Percentiles rank a stretch among this genome's conserved stretches.
These are phyloP conservation scores for Poeciliopsis prolifica DNA, from an alignment of 2,113 vertebrate genomes.

Conservation along the genomic window DNA sequence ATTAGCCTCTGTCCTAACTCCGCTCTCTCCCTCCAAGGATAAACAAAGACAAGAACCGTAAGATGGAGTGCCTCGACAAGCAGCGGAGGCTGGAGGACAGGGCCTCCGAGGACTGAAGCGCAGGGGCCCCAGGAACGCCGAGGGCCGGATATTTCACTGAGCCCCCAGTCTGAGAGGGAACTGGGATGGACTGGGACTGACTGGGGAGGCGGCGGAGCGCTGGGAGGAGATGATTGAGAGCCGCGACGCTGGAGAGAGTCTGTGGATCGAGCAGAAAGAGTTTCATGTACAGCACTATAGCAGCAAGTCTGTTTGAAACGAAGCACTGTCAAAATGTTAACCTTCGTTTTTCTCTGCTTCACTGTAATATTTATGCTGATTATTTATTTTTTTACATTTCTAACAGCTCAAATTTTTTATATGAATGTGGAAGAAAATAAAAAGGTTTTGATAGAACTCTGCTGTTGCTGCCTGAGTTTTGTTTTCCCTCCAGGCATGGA, in stretches of 20 bases:
- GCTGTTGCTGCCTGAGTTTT: constrained; percentile 4
- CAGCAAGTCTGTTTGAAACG: constrained; percentile 52
- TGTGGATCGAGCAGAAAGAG: not conserved
- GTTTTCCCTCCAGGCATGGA: not conserved
- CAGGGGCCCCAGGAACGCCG: constrained; percentile 11
- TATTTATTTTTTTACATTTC: constrained; percentile 54
- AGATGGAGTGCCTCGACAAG: constrained; percentile 62
- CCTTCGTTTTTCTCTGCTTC: constrained; percentile 31
- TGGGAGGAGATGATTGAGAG: constrained; percentile 17
- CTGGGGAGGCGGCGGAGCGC: not conserved
- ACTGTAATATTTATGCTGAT: constrained; percentile 54
- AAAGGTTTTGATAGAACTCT: constrained; percentile 51
- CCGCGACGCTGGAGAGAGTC: not conserved
- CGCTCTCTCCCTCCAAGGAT: constrained; percentile 55
- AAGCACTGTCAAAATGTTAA: constrained; percentile 35
- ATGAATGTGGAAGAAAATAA: constrained; percentile 49
- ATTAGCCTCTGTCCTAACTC: constrained; percentile 52
- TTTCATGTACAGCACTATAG: constrained; percentile 20
- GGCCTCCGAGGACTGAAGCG: constrained; percentile 2
- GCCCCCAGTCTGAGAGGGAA: constrained; percentile 21
- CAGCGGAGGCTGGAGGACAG: constrained; percentile 26
- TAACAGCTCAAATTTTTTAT: constrained; percentile 35
- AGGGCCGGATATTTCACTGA: constrained; percentile 46
- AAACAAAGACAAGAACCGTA: constrained; percentile 67
- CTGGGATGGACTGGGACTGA: constrained; percentile 35